Evolutionary conservation across 2,888 invertebrate genomes (phyloP).

Genomic region (Drosophila picticornis): DNA sequence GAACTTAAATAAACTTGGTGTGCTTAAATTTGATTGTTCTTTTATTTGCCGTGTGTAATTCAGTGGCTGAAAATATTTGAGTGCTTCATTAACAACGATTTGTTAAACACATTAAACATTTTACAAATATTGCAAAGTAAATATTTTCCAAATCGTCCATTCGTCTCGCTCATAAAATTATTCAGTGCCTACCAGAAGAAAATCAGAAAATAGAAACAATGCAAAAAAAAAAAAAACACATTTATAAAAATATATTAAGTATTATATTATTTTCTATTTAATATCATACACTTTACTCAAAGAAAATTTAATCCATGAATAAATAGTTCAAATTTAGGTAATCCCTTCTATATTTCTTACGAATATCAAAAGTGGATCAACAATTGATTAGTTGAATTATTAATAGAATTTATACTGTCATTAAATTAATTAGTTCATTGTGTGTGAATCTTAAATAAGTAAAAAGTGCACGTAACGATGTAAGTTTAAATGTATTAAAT

Average conservation of each 20-base stretch:
- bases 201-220: background rate
- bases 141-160: background rate
- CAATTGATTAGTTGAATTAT: background rate
- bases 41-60: constrained; percentile 12
- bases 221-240: background rate
- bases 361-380: background rate
- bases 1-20: too few species aligned
- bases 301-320: background rate
- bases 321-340: background rate
- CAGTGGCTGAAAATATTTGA: background rate
- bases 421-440: background rate
- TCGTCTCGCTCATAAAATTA: background rate
- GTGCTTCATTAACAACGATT: background rate
- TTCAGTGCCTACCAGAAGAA: background rate
- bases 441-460: background rate
- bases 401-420: background rate
- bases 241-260: background rate
- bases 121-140: background rate
- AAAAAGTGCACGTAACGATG: background rate
- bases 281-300: background rate
- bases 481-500: background rate
- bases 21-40: constrained; percentile 3
- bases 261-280: background rate
- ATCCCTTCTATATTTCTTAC: too few species aligned
- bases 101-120: background rate